phyloP scores from a whole-genome alignment of 1,140 invertebrate species.

The Hirudo medicinalis region DNA sequence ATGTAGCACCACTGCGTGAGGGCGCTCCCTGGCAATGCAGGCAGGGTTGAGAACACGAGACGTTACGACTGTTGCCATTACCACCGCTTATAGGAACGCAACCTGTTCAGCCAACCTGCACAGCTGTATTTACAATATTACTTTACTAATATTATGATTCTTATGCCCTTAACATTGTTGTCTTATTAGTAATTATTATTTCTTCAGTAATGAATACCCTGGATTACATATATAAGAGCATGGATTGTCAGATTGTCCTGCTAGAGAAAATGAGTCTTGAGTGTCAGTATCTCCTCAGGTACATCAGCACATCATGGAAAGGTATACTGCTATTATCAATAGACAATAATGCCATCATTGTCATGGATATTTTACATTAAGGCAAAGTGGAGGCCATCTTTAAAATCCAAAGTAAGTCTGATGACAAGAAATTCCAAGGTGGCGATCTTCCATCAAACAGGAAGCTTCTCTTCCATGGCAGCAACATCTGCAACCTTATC shows the following conservation, averaged over 20 bases:
- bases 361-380: not conserved
- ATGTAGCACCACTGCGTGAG: too few species aligned
- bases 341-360: not conserved
- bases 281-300: constrained; percentile 42
- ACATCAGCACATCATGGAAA: constrained; percentile 36
- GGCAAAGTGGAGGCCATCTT: constrained; percentile 38
- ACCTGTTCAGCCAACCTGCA: too few species aligned
- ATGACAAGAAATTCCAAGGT: constrained; percentile 28
- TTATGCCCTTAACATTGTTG: not conserved
- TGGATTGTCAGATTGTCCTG: constrained; percentile 36
- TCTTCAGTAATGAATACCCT: constrained; percentile 39
- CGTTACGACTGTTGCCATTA: too few species aligned
- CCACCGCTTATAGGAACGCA: too few species aligned
- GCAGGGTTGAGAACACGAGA: too few species aligned
- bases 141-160: not conserved
- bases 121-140: too few species aligned
- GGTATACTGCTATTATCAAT: not conserved
- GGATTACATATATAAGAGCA: constrained; percentile 42
- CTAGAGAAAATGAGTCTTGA: constrained; percentile 33
- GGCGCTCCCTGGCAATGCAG: too few species aligned
- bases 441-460: constrained; percentile 30
- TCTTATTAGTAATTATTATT: constrained; percentile 10
- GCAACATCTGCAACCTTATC: constrained; percentile 37
- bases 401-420: constrained; percentile 31
- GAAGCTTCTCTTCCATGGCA: constrained; percentile 43